Conservation (phyloP, 2,113 vertebrate species). For the Corythornis vintsioides region DNA sequence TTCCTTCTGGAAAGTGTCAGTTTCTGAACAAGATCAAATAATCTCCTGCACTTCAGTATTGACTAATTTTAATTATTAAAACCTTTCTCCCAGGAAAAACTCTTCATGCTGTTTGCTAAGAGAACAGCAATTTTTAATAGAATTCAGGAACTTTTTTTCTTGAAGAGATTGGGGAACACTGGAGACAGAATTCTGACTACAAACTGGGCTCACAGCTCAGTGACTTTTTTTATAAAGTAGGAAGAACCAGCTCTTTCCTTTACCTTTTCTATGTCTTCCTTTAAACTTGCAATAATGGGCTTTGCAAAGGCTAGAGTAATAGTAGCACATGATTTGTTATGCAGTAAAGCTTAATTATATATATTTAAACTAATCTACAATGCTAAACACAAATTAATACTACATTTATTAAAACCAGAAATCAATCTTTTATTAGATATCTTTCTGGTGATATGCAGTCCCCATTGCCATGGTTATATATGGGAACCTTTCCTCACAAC, state of each 20-base stretch:
- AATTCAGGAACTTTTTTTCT: constrained; percentile 64
- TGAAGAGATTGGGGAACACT: constrained; percentile 46
- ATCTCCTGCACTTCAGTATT: constrained; percentile 58
- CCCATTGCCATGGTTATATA: background rate
- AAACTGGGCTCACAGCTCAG: constrained; percentile 1
- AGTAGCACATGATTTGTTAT: background rate
- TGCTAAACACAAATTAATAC: background rate
- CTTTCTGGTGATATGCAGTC: background rate
- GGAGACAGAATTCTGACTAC: constrained; percentile 45
- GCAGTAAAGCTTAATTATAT: background rate
- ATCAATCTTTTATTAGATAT: background rate
- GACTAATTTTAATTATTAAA: constrained; percentile 81
- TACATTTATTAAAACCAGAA: background rate
- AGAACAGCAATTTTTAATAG: constrained; percentile 67
- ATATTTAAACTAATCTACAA: background rate
- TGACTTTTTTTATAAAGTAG: background rate
- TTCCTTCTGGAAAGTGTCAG: constrained; percentile 65
- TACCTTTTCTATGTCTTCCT: background rate
- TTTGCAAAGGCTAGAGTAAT: background rate
- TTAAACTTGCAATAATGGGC: background rate
- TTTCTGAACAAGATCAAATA: constrained; percentile 74
- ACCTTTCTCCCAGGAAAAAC: constrained; percentile 69
- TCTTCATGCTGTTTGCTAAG: constrained; percentile 60
- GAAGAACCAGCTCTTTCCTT: background rate
- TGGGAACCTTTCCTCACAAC: background rate